A percentile compares a stretch with the other conserved stretches of the same genome.
These are phyloP conservation scores for Ceyx erithaca DNA, from an alignment of 2,797 vertebrate genomes.

Conservation along the genomic window DNA sequence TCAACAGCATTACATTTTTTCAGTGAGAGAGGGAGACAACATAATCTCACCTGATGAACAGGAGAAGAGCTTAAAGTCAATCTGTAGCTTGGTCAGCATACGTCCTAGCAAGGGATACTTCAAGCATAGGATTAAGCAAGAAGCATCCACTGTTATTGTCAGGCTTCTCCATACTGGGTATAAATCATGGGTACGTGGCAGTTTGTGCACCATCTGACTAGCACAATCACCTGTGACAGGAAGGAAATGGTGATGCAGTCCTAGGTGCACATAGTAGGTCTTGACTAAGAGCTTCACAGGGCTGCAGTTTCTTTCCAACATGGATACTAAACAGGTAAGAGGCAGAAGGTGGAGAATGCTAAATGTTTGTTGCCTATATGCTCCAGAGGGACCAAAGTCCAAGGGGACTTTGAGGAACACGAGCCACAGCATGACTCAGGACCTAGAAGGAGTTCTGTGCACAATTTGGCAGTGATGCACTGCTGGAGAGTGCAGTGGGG, in stretches of 20 bases:
- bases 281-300: background rate
- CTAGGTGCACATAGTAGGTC: fast-evolving
- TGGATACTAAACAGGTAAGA: background rate
- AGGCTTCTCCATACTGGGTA: background rate
- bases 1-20: background rate
- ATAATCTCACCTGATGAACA: background rate
- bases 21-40: fast-evolving
- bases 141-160: background rate
- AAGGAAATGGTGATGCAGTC: background rate
- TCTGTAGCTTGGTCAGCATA: background rate
- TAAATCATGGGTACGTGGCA: background rate
- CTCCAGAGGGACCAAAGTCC: background rate
- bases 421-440: background rate
- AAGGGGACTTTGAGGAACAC: background rate
- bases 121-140: background rate
- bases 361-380: background rate
- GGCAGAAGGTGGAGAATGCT: background rate
- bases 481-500: background rate
- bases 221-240: background rate
- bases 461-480: fast-evolving
- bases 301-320: background rate
- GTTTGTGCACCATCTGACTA: background rate
- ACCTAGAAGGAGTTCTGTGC: background rate
- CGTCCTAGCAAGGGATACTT: background rate
- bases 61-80: background rate